Percentiles rank a stretch among this genome's conserved stretches.
Evolutionary conservation across 1,140 invertebrate species (phyloP).

Genomic region (Drosophila bocki): DNA sequence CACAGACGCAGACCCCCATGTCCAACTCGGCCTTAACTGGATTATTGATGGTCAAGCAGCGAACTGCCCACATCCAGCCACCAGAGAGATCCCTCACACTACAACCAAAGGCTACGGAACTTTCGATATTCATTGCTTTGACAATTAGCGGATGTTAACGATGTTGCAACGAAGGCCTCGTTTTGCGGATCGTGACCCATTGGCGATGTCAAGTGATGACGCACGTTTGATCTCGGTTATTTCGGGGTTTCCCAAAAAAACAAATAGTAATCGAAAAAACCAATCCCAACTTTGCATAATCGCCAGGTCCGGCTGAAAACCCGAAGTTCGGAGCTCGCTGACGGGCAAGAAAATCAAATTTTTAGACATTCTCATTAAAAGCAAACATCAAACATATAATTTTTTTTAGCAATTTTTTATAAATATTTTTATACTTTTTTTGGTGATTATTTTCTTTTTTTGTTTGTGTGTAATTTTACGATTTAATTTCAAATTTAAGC

Average conservation of each 20-base stretch:
- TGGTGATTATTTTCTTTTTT: slow-evolving; percentile 51
- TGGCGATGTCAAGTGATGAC: slow-evolving; percentile 30
- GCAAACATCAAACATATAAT: slow-evolving; percentile 79
- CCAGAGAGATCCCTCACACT: slow-evolving; percentile 8
- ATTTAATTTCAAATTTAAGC: slow-evolving; percentile 68
- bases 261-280: slow-evolving; percentile 16
- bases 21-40: slow-evolving; percentile 26
- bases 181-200: slow-evolving; percentile 34
- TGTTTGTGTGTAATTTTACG: slow-evolving; percentile 55
- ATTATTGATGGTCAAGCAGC: slow-evolving; percentile 41
- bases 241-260: slow-evolving; percentile 59
- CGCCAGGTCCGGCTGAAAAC: slow-evolving; percentile 20
- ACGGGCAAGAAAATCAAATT: slow-evolving; percentile 59
- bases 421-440: slow-evolving; percentile 74
- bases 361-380: slow-evolving; percentile 60
- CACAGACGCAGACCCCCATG: slow-evolving; percentile 3
- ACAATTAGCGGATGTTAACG: slow-evolving; percentile 33
- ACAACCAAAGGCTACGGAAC: slow-evolving; percentile 32
- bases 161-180: slow-evolving; percentile 71
- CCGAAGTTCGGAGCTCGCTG: not conserved
- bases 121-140: slow-evolving; percentile 47
- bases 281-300: slow-evolving; percentile 34
- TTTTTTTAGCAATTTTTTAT: slow-evolving; percentile 66
- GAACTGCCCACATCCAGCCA: slow-evolving; percentile 30
- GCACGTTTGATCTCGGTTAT: slow-evolving; percentile 32